phyloP scores from a whole-genome alignment of 2,113 vertebrate species.

The Montifringilla adamsi region DNA sequence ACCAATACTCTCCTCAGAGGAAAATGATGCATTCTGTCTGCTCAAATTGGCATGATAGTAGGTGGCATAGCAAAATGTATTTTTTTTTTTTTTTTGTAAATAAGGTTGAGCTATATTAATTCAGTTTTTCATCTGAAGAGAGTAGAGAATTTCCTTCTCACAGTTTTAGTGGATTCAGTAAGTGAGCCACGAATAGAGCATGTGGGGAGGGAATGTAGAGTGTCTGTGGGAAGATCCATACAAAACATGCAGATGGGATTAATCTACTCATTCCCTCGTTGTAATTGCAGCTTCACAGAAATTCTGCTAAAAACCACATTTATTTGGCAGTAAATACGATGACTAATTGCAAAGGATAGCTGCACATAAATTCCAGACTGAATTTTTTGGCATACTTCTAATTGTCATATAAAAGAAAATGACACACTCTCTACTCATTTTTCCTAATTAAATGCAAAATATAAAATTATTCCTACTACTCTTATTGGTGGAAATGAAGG shows the following conservation, averaged over 20 bases:
- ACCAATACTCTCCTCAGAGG: background rate
- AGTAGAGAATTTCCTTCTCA: background rate
- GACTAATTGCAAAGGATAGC: constrained; percentile 26
- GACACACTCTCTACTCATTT: constrained; percentile 31
- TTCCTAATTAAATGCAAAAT: constrained; percentile 50
- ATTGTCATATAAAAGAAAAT: constrained; percentile 55
- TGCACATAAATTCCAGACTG: constrained; percentile 29
- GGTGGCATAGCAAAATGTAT: background rate
- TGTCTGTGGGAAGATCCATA: background rate
- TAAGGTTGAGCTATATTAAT: background rate
- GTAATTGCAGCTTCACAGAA: constrained; percentile 34
- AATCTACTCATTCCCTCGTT: background rate
- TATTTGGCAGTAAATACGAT: constrained; percentile 57
- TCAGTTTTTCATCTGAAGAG: background rate
- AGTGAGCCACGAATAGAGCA: background rate
- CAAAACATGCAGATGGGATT: background rate
- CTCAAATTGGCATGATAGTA: background rate
- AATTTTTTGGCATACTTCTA: constrained; percentile 41
- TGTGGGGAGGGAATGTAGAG: background rate
- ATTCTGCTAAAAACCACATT: constrained; percentile 18
- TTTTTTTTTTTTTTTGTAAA: background rate
- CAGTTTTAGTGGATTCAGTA: background rate
- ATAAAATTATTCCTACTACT: constrained; percentile 24
- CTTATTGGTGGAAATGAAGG: background rate
- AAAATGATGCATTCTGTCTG: background rate